Evolutionary conservation across 2,797 vertebrate genomes (phyloP).

Genomic region (Tokudaia muenninki): DNA sequence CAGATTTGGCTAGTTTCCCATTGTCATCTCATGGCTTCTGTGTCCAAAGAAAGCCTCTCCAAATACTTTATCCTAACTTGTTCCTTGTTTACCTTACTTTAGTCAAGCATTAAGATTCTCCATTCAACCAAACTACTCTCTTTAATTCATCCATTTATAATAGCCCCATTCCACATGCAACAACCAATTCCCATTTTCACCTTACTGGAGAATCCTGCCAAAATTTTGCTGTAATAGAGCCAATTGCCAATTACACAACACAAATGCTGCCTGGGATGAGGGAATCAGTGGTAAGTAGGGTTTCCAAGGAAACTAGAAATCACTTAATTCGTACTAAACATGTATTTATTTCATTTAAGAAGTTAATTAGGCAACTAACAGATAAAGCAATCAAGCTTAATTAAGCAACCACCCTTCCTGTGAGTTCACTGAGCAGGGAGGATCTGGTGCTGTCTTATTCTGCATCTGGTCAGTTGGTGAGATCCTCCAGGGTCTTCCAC

Average conservation of each 20-base stretch:
- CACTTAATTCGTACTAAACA: background rate
- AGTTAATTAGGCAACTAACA: background rate
- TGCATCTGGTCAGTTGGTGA: background rate
- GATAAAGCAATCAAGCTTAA: background rate
- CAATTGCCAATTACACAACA: background rate
- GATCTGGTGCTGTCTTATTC: background rate
- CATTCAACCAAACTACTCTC: background rate
- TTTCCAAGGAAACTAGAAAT: background rate
- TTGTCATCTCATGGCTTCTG: background rate
- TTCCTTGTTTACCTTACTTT: background rate
- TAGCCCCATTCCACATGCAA: background rate
- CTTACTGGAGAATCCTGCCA: background rate
- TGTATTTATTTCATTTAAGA: background rate
- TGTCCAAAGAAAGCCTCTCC: background rate
- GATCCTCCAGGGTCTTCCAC: background rate
- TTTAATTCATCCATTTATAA: background rate
- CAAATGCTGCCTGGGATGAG: background rate
- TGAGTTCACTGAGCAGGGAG: background rate
- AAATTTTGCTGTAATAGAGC: background rate
- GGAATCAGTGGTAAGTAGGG: background rate
- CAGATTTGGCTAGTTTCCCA: background rate
- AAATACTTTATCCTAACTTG: fast-evolving
- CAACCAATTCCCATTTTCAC: background rate
- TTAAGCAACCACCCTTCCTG: background rate
- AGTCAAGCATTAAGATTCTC: background rate